These are phyloP conservation scores for Apus apus DNA, from an alignment of 2,113 vertebrate species.

Conservation along the genomic window DNA sequence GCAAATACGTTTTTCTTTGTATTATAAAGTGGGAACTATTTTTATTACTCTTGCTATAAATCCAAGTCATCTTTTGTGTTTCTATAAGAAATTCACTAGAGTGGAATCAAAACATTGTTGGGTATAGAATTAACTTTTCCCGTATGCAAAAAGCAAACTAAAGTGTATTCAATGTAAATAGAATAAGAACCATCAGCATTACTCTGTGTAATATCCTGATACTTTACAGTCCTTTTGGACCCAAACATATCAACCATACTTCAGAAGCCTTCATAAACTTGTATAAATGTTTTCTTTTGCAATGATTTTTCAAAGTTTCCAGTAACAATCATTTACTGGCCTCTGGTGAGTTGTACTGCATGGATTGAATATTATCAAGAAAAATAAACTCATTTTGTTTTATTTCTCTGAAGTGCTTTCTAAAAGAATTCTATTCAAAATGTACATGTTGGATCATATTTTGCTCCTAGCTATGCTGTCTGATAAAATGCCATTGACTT, in stretches of 20 bases:
- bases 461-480: constrained; percentile 10
- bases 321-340: constrained; percentile 56
- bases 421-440: constrained; percentile 26
- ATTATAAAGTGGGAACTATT: constrained; percentile 38
- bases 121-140: constrained; percentile 11
- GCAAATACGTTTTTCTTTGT: constrained; percentile 27
- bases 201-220: constrained; percentile 40
- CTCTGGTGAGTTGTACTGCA: constrained; percentile 21
- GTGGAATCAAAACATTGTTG: constrained; percentile 36
- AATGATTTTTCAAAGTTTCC: constrained; percentile 65
- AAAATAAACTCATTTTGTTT: constrained; percentile 49
- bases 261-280: constrained; percentile 64
- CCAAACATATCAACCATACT: constrained; percentile 22
- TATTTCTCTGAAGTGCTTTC: constrained; percentile 50
- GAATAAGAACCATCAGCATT: constrained; percentile 4
- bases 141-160: constrained; percentile 21
- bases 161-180: constrained; percentile 21
- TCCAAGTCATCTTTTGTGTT: constrained; percentile 52
- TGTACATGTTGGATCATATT: not conserved
- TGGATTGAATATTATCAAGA: constrained; percentile 31
- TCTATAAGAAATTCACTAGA: constrained; percentile 18
- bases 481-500: constrained; percentile 52
- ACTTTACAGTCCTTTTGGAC: constrained; percentile 53
- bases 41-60: constrained; percentile 48
- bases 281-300: constrained; percentile 65